Base-by-base conservation (phyloP, 2,113 vertebrate genomes). In the Spermophilus dauricus region DNA sequence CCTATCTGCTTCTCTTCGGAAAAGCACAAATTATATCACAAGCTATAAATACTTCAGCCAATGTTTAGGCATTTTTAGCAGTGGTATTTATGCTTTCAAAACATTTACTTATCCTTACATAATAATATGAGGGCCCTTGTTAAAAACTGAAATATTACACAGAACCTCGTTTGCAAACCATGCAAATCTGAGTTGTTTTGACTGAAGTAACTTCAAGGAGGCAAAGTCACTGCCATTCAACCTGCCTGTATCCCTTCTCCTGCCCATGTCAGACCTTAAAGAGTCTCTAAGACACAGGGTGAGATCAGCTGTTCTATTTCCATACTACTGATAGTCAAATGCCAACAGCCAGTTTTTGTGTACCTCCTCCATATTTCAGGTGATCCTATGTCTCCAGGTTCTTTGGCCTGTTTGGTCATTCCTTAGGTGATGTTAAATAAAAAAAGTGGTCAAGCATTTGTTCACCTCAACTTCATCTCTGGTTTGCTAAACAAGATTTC, bases 401-500 rank as follows among this genome's bases (percentile, higher is more conserved):
- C 67, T 73, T 24, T 7, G 63, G 42, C 6, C 28, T 85, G 1
- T 83, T 91, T 85, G 45, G 28, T 73, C 75, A 67, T 67, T 91
- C 61, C 39, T 89, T 45, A 34, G 26, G 10, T 63, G 45, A 88
- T 69, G 11, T 61, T 86, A 48, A 48, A 48, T 69, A 61, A 81
- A 53, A 69, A 75, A 81, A 91, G 8, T 51, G 42, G 81, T 61
- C 39, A 75, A 18, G 45, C 26, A 5, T 5, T 63, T 65, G 10
- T 9, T 3, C 34, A 77, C n/a, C 30, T 84, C 86, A 45, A 18
- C 22, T 63, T 90, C 32, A 84, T 77, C 24, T 89, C 34, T 45
- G 63, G 8, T 72, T 88, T 77, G 45, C 37, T 80, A 51, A 93
- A 87, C 32, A 87, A 18, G 85, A 81, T 77, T 97, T 86, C 56